Conservation (phyloP, 2,888 invertebrate genomes). For the Cancer borealis region DNA sequence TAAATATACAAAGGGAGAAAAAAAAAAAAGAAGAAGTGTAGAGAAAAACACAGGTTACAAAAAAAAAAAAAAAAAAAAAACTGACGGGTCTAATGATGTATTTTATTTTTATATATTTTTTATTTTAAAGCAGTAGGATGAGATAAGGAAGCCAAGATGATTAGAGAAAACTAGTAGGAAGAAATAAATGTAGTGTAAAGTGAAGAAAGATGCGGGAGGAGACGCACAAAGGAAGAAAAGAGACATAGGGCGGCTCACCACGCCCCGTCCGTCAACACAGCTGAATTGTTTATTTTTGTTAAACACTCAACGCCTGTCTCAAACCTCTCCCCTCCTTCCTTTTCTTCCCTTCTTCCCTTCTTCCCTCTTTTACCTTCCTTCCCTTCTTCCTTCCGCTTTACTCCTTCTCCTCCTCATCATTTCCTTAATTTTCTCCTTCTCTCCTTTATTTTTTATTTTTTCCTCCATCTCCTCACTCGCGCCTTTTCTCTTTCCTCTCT, state of each 20-base stretch:
- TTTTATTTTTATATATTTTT: no score
- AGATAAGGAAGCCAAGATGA: background rate
- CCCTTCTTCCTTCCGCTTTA: background rate
- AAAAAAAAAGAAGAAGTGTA: no score
- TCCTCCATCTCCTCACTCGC: background rate
- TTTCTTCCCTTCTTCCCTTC: no score
- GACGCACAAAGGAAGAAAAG: background rate
- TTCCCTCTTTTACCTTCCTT: background rate
- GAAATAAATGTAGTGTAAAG: background rate
- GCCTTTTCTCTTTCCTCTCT: no score
- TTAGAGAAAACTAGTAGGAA: background rate
- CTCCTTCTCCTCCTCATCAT: background rate
- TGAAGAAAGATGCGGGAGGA: background rate
- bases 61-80: background rate
- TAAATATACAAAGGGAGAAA: no score
- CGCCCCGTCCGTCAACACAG: background rate
- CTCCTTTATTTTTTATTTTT: background rate
- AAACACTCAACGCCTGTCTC: constrained; percentile 14
- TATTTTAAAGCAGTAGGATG: background rate
- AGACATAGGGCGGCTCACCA: constrained; percentile 10
- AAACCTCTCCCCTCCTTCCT: background rate
- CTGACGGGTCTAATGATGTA: no score
- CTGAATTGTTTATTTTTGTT: constrained; percentile 34
- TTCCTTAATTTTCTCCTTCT: background rate
- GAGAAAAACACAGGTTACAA: no score